Percentiles rank a stretch among this genome's conserved stretches.
Evolutionary conservation across 2,797 vertebrate species (phyloP).

Genomic region (Myotis planiceps): DNA sequence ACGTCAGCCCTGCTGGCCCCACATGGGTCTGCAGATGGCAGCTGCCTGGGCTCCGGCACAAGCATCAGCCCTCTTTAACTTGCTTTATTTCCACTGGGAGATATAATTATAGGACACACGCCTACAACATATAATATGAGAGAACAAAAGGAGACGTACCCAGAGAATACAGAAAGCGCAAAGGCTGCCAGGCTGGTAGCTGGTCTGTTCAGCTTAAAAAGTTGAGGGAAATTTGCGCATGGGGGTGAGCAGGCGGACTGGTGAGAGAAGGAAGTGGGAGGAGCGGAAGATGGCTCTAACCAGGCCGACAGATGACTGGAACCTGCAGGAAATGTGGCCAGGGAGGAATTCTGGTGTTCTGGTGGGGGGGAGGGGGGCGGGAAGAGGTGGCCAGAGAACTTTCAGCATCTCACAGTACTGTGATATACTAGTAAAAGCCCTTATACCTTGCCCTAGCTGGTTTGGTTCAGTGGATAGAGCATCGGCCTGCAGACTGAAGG

Average conservation of each 20-base stretch:
- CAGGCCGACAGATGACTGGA: not conserved
- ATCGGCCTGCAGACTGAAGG: no score
- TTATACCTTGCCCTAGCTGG: not conserved
- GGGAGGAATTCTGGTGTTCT: conserved; percentile 42
- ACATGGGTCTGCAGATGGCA: not conserved
- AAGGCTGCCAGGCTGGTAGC: not conserved
- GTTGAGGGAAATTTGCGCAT: not conserved
- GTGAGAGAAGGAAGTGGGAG: not conserved
- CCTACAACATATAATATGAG: not conserved
- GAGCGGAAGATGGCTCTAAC: not conserved
- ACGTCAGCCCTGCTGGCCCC: not conserved
- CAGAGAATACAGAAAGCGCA: not conserved
- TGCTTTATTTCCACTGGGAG: not conserved
- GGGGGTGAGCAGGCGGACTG: not conserved
- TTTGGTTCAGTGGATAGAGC: no score
- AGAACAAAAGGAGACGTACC: not conserved
- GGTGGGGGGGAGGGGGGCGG: no score
- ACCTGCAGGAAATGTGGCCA: not conserved
- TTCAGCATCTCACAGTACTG: not conserved
- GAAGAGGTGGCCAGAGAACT: conserved; percentile 3
- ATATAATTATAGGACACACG: not conserved
- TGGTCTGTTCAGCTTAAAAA: not conserved
- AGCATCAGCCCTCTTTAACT: not conserved
- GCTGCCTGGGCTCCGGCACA: not conserved
- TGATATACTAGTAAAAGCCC: conserved; percentile 31